These are phyloP conservation scores for Drosophila pectinifera DNA, from an alignment of 1,140 invertebrate genomes.

Conservation along the genomic window DNA sequence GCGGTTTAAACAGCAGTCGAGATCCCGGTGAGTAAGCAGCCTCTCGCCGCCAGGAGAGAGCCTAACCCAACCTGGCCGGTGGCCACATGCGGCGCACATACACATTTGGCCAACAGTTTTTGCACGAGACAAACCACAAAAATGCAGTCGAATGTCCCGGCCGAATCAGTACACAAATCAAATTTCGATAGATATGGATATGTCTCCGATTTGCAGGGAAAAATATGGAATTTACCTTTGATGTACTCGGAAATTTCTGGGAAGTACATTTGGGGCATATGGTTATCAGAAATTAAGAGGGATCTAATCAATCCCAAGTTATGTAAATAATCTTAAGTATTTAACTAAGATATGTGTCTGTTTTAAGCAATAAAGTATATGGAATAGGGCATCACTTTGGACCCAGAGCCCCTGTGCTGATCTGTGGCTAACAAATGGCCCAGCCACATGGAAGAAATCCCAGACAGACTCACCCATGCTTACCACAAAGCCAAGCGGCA, in stretches of 20 bases:
- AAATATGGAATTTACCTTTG: background rate
- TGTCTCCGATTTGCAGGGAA: conserved; percentile 22
- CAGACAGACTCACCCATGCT: conserved; percentile 10
- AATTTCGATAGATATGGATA: conserved; percentile 35
- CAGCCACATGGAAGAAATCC: conserved; percentile 23
- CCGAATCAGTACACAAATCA: conserved; percentile 52
- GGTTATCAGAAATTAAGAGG: background rate
- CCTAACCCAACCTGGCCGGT: conserved; percentile 14
- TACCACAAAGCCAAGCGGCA: conserved; percentile 55
- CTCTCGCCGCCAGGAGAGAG: conserved; percentile 17
- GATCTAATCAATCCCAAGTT: background rate
- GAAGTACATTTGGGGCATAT: background rate
- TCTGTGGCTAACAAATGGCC: conserved; percentile 30
- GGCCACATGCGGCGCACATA: conserved; percentile 64
- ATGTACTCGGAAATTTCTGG: conserved; percentile 1
- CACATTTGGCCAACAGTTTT: conserved; percentile 76
- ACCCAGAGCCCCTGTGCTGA: background rate
- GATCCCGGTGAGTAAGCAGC: conserved; percentile 58
- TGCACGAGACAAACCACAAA: conserved; percentile 70
- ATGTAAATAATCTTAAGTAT: no score
- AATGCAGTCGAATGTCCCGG: conserved; percentile 48
- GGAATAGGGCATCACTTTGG: background rate
- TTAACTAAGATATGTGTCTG: background rate
- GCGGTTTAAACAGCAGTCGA: conserved; percentile 70
- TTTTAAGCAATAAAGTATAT: background rate